Evolutionary conservation across 2,888 invertebrate species (phyloP).

Genomic region (Drosophila dives): DNA sequence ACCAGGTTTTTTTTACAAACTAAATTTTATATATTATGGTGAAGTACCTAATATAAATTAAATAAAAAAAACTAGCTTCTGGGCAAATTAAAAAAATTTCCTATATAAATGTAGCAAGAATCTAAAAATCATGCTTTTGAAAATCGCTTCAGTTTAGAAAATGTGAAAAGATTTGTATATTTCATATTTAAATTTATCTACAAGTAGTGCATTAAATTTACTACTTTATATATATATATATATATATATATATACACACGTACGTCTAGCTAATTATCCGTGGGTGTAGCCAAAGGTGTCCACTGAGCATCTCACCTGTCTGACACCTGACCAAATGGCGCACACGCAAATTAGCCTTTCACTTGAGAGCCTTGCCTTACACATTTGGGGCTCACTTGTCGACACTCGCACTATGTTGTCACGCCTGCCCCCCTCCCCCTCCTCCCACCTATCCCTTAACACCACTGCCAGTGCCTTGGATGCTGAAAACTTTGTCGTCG

Average conservation of each 20-base stretch:
- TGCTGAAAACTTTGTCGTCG: constrained; percentile 41
- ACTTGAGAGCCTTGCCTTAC: not conserved
- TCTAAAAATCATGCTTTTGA: not conserved
- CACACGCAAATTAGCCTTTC: constrained; percentile 57
- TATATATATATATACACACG: not conserved
- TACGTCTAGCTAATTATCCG: not conserved
- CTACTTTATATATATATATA: not conserved
- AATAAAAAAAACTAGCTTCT: too few species aligned
- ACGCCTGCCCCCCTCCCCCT: not conserved
- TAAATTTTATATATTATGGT: not conserved
- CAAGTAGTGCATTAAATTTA: too few species aligned
- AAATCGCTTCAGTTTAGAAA: not conserved
- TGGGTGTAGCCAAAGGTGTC: constrained; percentile 18
- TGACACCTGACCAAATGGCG: constrained; percentile 49
- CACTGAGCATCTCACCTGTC: not conserved
- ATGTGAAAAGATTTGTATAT: not conserved
- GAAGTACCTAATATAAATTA: not conserved
- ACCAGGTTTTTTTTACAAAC: too few species aligned
- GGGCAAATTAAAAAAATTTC: not conserved
- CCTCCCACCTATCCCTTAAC: not conserved
- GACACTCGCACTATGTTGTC: constrained; percentile 9
- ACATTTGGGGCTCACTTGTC: constrained; percentile 42
- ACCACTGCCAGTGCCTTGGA: not conserved
- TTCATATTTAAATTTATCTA: too few species aligned
- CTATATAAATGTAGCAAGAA: not conserved